phyloP scores from a whole-genome alignment of 2,113 vertebrate genomes.

The Zosterops pallidus region DNA sequence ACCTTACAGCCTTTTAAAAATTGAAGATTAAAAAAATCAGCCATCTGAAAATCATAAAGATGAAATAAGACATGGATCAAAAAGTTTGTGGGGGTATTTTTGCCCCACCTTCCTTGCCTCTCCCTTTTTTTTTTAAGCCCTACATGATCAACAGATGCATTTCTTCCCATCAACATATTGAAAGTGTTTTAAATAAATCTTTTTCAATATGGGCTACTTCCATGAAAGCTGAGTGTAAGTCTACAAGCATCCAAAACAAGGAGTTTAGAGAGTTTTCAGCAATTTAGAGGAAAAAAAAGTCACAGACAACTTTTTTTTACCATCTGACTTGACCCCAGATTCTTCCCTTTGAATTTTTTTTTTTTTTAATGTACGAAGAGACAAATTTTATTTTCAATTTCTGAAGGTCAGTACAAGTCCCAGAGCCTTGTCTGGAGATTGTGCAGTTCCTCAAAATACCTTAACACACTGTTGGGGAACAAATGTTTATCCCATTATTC shows the following conservation, averaged over 20 bases:
- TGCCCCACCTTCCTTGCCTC: not conserved
- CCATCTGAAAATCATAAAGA: not conserved
- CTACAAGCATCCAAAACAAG: not conserved
- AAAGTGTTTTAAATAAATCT: not conserved
- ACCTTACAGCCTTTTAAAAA: not conserved
- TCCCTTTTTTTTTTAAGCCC: not conserved
- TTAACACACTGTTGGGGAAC: rapidly evolving
- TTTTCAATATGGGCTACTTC: not conserved
- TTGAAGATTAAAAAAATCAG: not conserved
- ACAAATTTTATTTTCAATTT: not conserved
- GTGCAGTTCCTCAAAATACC: not conserved
- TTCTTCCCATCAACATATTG: not conserved
- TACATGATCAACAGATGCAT: not conserved
- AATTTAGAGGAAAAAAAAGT: not conserved
- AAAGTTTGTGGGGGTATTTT: not conserved
- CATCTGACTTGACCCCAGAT: not conserved
- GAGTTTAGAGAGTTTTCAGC: not conserved
- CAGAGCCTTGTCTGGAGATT: not conserved
- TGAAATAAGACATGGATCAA: not conserved
- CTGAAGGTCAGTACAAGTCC: not conserved
- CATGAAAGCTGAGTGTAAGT: not conserved
- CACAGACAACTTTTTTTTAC: not conserved
- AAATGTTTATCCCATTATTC: not conserved
- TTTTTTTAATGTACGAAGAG: not conserved
- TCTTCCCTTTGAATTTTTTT: not conserved